Evolutionary conservation across 2,888 invertebrate species (phyloP), one percentile per base, ranked within the genome.

Genomic region (Timema podura): DNA sequence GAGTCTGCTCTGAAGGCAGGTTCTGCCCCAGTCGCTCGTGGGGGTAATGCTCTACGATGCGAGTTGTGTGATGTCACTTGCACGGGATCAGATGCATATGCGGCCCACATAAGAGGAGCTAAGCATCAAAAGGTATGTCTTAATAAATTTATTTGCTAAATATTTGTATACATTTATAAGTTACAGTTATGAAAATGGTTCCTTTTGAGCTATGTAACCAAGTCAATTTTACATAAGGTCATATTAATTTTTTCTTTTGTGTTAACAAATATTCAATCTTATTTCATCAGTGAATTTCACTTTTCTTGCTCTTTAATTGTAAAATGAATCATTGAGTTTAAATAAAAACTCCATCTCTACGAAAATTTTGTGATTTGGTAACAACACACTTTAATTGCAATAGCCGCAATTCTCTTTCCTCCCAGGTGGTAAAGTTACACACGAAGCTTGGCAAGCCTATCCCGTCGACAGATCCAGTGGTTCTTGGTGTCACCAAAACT

Each of bases 11-110:
- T 90, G 46, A 93, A 93, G 80, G 87, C 89, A 79, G 88, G 88
- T 46, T 86, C 86, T 13, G 85, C 85, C 79, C 85, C 89, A 73
- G 83, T 89, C 76, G 83, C 87, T 77, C 87, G 87, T 74, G 85
- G 81, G 48, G 83, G 83, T 67, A 88, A 85, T 80, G 90, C 91
- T 44, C 83, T 96, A 78, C 90, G 96, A 75, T 99, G 99, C 83
- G 98, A 98, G 82, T 87, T 99, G 72, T 99, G 99, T 79, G 96
- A 98, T 84, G 97, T 99, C 10, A 96, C 97, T 11, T 99, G 98
- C 83, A 98, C 98, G 11, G 98, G 98, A 70, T 93, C 94, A 70
- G 99, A 99, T 85, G 98, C 98, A 0, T 99, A 98, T 84, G 96
- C 96, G 57, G 96, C 97, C 64, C 98, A 99, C 83, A 95, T 99